Percentiles rank a stretch among this genome's conserved stretches.
Conservation (phyloP, 2,113 vertebrate genomes). For the Stercorarius parasiticus region DNA sequence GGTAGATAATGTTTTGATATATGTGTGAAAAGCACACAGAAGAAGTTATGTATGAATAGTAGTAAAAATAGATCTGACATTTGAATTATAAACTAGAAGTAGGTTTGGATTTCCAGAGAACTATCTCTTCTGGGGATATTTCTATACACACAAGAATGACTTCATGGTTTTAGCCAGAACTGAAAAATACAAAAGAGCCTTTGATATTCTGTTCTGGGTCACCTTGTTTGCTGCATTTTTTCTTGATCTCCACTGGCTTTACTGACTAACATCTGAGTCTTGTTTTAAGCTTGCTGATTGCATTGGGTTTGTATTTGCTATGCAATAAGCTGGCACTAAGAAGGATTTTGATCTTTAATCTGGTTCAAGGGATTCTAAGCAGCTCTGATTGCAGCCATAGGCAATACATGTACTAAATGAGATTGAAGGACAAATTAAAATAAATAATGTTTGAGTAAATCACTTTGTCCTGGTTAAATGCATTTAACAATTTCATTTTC, state of each 20-base stretch:
- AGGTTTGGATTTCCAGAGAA: neutral
- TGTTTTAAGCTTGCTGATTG: constrained; percentile 66
- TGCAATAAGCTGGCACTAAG: constrained; percentile 69
- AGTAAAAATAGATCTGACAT: neutral
- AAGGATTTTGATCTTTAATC: constrained; percentile 77
- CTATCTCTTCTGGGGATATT: neutral
- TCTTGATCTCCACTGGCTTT: constrained; percentile 64
- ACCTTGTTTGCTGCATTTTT: constrained; percentile 67
- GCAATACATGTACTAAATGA: constrained; percentile 65
- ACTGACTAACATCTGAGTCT: constrained; percentile 46
- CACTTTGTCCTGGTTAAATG: constrained; percentile 59
- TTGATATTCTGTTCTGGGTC: constrained; percentile 54
- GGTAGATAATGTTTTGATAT: neutral
- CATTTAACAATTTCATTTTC: constrained; percentile 60
- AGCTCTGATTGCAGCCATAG: constrained; percentile 65
- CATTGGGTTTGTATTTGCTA: constrained; percentile 67
- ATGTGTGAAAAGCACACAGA: neutral
- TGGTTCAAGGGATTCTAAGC: constrained; percentile 68
- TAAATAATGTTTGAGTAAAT: constrained; percentile 72
- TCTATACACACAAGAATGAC: neutral
- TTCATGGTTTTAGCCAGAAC: neutral
- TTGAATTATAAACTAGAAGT: neutral
- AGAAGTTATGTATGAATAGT: neutral
- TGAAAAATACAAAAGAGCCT: neutral
- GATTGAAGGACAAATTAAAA: constrained; percentile 74